Conservation (phyloP, 2,113 vertebrate genomes). For the Eidolon helvum region DNA sequence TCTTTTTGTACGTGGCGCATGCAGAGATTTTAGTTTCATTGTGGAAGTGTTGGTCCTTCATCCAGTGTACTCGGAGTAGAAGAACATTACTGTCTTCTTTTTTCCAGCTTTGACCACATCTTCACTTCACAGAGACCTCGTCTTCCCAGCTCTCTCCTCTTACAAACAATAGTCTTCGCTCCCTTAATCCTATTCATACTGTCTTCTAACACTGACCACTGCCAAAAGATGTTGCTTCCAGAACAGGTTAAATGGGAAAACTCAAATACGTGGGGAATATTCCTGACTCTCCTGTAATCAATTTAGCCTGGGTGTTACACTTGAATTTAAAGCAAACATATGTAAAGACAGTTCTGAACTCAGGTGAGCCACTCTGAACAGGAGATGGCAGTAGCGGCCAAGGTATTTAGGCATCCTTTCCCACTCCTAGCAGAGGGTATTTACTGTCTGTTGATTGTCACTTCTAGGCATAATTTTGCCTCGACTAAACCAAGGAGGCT, state of each 20-base stretch:
- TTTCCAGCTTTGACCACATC: not conserved
- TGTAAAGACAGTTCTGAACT: not conserved
- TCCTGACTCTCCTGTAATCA: not conserved
- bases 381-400: slow-evolving; percentile 66
- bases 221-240: not conserved
- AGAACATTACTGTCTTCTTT: not conserved
- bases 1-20: not conserved
- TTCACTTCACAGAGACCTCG: not conserved
- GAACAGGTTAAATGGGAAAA: not conserved
- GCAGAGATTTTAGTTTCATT: not conserved
- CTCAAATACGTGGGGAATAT: not conserved
- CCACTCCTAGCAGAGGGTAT: not conserved
- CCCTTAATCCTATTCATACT: not conserved
- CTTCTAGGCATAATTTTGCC: not conserved
- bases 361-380: slow-evolving; percentile 41
- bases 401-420: not conserved
- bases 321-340: not conserved
- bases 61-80: not conserved
- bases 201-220: not conserved
- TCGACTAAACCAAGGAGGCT: not conserved
- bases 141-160: not conserved
- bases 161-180: not conserved
- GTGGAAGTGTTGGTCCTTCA: not conserved
- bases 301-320: not conserved
- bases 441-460: not conserved